Base-by-base conservation (phyloP, 2,888 invertebrate species). In the Lepidochrysops patricia region DNA sequence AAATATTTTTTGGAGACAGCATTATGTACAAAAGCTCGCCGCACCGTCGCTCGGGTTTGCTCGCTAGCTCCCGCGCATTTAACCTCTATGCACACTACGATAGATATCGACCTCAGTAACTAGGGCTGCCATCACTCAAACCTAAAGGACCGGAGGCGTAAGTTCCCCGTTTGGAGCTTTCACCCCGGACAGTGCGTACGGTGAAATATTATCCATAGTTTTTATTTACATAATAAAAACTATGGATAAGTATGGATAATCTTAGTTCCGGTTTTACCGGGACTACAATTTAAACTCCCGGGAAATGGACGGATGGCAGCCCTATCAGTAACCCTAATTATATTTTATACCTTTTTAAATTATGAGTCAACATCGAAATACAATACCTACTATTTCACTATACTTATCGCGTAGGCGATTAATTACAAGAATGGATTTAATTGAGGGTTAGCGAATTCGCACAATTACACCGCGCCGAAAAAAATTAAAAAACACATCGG, bases 1-100 rank as follows among this genome's bases (percentile, higher is more conserved):
- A 86, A 86, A 87, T 89, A 86, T 78, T 82, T 79, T 82, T 71
- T 72, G 70, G 69, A 80, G 77, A 82, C 73, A 84, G 88, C 86
- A 76, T 70, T 87, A 87, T 89, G 62, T 89, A 89, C 89, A 89
- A 72, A 89, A 88, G 88, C 89, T 79, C 72, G 75, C 75, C 73
- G 80, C 84, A 79, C 79, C 69, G 72, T 70, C 72, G 66, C 67
- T 69, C 62, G 63, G 65, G 66, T 62, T 60, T n/a, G 66, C 69
- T 69, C 72, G 71, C 72, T 70, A 71, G 61, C 67, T 68, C 70
- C 64, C n/a, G n/a, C n/a, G 68, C 67, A 68, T 62, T 59, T 34
- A 65, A 19, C 43, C 66, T 69, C 69, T 50, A 50, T 13, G 26
- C 26, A 49, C 26, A 25, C 50, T 50, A 50, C 26, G n/a, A 25